phyloP scores from a whole-genome alignment of 1,140 invertebrate species.

The Cydia amplana region DNA sequence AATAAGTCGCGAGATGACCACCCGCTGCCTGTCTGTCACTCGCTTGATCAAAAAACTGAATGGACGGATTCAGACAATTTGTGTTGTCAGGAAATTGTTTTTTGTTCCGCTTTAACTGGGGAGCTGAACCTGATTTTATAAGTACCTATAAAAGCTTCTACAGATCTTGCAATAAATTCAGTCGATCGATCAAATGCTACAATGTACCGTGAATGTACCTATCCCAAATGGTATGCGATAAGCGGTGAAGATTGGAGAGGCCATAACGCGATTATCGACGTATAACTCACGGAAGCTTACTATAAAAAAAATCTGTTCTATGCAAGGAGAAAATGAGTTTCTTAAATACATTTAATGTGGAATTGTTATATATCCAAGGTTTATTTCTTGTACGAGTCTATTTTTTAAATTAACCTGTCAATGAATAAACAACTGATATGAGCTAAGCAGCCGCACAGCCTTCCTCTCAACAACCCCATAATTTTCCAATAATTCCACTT shows the following conservation, averaged over 20 bases:
- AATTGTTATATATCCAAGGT: too few species aligned
- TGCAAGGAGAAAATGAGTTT: too few species aligned
- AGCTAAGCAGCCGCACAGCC: constrained; percentile 39
- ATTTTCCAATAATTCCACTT: constrained; percentile 73
- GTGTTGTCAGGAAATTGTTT: background rate
- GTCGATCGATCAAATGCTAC: too few species aligned
- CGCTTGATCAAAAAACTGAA: background rate
- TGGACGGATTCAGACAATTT: background rate
- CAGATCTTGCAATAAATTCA: background rate
- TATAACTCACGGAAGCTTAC: constrained; percentile 12
- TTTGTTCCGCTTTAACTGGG: background rate
- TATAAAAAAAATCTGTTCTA: background rate
- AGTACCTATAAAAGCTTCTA: background rate
- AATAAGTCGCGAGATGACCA: constrained; percentile 17
- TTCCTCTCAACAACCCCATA: constrained; percentile 55
- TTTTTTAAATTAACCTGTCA: constrained; percentile 48
- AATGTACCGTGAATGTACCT: too few species aligned
- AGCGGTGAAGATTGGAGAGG: too few species aligned
- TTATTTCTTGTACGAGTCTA: background rate
- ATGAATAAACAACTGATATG: background rate
- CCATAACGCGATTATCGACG: background rate
- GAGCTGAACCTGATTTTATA: background rate
- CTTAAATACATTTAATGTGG: too few species aligned
- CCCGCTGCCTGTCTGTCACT: constrained; percentile 13
- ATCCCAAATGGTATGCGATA: too few species aligned